Base-by-base conservation (phyloP, 2,797 vertebrate species). In the Remorina albescens region DNA sequence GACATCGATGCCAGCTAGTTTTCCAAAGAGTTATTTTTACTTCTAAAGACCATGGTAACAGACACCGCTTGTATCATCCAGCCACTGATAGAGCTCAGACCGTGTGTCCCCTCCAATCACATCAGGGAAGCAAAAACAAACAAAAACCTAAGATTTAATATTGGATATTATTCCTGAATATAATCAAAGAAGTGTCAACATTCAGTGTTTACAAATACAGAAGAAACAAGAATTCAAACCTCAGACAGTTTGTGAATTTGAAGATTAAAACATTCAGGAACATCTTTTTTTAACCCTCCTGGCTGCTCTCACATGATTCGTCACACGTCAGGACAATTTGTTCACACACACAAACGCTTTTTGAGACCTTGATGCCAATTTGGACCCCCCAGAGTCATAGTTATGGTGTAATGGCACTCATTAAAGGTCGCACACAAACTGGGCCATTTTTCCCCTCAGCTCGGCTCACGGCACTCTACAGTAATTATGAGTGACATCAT, bases 11-110 rank as follows among this genome's bases (percentile, higher is more conserved):
- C 55, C 74, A 75, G 76, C 57, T 58, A 46, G 60, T 67, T 82
- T 83, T 78, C 71, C 77, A 69, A 77, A 83, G 79, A 71, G 81
- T 91, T 94, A 93, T 94, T 93, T 91, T 92, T 90, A 90, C 77
- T 74, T 68, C 65, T 50, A 59, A 78, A 79, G 82, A 88, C 71
- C 74, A 74, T 76, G 79, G 87, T 76, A 90, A 88, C 86, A 84
- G 79, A 84, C 78, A 65, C 54, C 16, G 66, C n/a, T 72, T 60
- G 60, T 25, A 78, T 84, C 76, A 74, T 72, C 58, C 74, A 78
- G 78, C 74, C 69, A 74, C 13, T 80, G 67, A 74, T 56, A 19
- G 47, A 51, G 67, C 81, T 70, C 15, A 21, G 60, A 69, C 64
- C 67, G 30, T 19, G 58, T 28, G 67, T 78, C 72, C 58, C 72